Evolutionary conservation across 2,797 vertebrate species (phyloP).

Genomic region (Huso huso): DNA sequence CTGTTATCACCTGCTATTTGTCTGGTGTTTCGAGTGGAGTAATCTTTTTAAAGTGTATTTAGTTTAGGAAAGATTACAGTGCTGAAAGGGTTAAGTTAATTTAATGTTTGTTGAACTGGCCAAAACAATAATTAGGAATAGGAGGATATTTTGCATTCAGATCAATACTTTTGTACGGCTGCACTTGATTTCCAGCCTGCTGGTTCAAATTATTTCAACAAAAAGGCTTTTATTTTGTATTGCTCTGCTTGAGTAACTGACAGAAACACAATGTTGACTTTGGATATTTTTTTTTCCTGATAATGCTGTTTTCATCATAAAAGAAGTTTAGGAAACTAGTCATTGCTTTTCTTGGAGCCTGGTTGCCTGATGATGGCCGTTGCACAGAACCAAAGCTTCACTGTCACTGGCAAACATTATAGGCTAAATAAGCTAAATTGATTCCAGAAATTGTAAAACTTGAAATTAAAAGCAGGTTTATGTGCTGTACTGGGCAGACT

Average conservation of each 20-base stretch:
- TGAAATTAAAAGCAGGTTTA: background rate
- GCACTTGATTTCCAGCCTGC: too few relatives aligned
- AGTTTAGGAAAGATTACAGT: too few relatives aligned
- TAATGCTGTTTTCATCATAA: slow-evolving; percentile 9
- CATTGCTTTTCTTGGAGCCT: slow-evolving; percentile 43
- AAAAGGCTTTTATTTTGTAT: background rate
- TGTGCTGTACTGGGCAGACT: background rate
- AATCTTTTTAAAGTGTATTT: too few relatives aligned
- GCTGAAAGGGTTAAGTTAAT: too few relatives aligned
- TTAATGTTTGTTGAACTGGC: too few relatives aligned
- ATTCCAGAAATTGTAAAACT: background rate
- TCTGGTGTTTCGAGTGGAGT: too few relatives aligned
- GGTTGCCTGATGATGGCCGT: background rate
- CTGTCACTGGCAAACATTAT: background rate
- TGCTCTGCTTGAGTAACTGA: background rate
- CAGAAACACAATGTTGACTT: background rate
- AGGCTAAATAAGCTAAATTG: background rate
- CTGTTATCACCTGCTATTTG: too few relatives aligned
- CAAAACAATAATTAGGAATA: too few relatives aligned
- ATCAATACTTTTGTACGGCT: too few relatives aligned
- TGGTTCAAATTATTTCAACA: background rate
- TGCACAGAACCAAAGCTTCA: background rate
- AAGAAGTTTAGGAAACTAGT: slow-evolving; percentile 14
- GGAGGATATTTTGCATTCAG: too few relatives aligned
- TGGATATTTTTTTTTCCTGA: background rate